Percentiles rank a stretch among this genome's conserved stretches.
Conservation (phyloP, 2,888 invertebrate genomes). For the Kryphioiulus occultus region DNA sequence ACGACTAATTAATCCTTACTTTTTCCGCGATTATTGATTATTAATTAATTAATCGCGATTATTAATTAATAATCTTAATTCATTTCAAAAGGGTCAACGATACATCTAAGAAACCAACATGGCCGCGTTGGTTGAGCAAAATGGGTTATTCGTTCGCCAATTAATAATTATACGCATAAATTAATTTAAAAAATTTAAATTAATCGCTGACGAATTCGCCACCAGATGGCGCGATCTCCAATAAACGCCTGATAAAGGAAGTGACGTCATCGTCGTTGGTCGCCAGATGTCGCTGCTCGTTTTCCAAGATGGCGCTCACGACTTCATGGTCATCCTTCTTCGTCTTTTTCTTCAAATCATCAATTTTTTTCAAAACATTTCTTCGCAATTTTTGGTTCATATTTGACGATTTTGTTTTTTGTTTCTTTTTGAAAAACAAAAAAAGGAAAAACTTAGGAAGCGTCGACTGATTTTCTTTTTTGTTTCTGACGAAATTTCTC, state of each 20-base stretch:
- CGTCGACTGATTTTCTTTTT: background rate
- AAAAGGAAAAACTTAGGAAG: background rate
- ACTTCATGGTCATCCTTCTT: background rate
- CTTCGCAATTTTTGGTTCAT: background rate
- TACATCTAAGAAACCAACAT: background rate
- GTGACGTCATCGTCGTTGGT: too few relatives aligned
- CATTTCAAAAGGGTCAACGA: background rate
- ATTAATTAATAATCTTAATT: background rate
- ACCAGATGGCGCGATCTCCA: background rate
- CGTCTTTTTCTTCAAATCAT: background rate
- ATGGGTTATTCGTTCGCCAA: background rate
- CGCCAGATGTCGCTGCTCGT: background rate
- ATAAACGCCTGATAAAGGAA: background rate
- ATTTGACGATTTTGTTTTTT: background rate
- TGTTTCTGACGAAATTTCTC: background rate
- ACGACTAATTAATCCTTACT: background rate
- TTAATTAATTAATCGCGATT: background rate
- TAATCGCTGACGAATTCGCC: background rate
- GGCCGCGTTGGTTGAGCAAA: background rate
- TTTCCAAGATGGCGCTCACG: constrained; percentile 23
- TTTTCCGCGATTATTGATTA: background rate
- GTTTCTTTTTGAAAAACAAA: background rate
- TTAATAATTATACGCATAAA: background rate
- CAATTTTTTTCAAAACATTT: too few relatives aligned
- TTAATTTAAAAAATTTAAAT: too few relatives aligned